Percentiles rank a stretch among this genome's conserved stretches.
Conservation (phyloP, 2,888 invertebrate species). For the Nipponacmea schrenckii region DNA sequence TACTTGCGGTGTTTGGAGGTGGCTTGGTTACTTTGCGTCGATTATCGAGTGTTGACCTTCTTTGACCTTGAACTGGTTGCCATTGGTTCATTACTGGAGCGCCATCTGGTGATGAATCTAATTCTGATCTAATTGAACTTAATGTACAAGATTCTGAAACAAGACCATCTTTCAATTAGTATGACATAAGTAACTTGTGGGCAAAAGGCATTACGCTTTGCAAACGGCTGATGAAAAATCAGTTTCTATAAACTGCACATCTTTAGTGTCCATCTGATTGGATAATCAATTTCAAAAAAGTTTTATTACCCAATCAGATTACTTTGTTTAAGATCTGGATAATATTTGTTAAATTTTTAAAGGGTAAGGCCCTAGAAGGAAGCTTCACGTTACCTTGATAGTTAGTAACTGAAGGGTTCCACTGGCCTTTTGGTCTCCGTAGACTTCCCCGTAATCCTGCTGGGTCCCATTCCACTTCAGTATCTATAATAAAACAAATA, state of each 20-base stretch:
- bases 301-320: no score
- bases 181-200: no score
- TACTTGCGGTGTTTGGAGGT: slow-evolving; percentile 10
- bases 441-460: slow-evolving; percentile 49
- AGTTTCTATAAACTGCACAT: no score
- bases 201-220: not conserved
- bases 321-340: no score
- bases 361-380: no score
- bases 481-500: slow-evolving; percentile 24
- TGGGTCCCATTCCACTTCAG: slow-evolving; percentile 57
- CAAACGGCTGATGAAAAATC: no score
- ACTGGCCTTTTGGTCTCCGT: slow-evolving; percentile 41
- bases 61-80: slow-evolving; percentile 56
- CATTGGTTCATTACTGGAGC: slow-evolving; percentile 42
- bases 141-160: slow-evolving; percentile 27
- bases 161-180: no score
- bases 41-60: slow-evolving; percentile 42
- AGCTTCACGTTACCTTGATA: slow-evolving; percentile 14
- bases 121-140: slow-evolving; percentile 24
- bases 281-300: no score
- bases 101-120: slow-evolving; percentile 42
- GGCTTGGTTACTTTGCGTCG: slow-evolving; percentile 27
- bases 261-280: no score
- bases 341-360: no score
- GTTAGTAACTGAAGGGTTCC: slow-evolving; percentile 18